Evolutionary conservation across 1,140 invertebrate species (phyloP).

Genomic region (Potamilus streckersoni): DNA sequence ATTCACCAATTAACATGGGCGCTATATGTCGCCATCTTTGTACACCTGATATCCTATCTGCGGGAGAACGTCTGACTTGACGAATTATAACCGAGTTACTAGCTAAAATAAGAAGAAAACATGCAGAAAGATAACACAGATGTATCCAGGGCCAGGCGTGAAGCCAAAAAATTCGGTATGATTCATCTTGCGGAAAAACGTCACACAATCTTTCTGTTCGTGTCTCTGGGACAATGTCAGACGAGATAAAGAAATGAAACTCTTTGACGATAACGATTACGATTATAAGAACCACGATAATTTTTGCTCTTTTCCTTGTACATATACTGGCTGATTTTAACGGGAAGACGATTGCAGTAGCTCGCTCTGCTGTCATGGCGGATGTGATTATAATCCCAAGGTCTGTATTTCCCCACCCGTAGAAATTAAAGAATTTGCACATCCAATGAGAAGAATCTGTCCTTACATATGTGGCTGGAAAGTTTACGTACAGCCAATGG

Average conservation of each 20-base stretch:
- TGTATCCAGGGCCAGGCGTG: slow-evolving; percentile 50
- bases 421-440: slow-evolving; percentile 60
- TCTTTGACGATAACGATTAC: slow-evolving; percentile 43
- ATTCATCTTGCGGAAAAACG: slow-evolving; percentile 24
- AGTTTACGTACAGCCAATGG: slow-evolving; percentile 54
- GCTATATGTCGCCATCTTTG: slow-evolving; percentile 17
- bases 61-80: slow-evolving; percentile 35
- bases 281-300: slow-evolving; percentile 20
- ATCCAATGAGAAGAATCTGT: slow-evolving; percentile 33
- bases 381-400: slow-evolving; percentile 49
- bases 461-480: slow-evolving; percentile 38
- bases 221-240: slow-evolving; percentile 41
- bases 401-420: slow-evolving; percentile 52
- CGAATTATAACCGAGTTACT: slow-evolving; percentile 47
- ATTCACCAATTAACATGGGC: slow-evolving; percentile 53
- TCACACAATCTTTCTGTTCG: slow-evolving; percentile 50
- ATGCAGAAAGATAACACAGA: slow-evolving; percentile 34
- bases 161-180: slow-evolving; percentile 41
- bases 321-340: slow-evolving; percentile 32
- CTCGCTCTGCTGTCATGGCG: slow-evolving; percentile 51
- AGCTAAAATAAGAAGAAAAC: slow-evolving; percentile 40
- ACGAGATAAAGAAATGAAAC: slow-evolving; percentile 51
- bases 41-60: slow-evolving; percentile 3
- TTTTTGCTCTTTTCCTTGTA: slow-evolving; percentile 45
- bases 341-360: slow-evolving; percentile 48